Evolutionary conservation across 2,797 vertebrate genomes (phyloP), one percentile per base, ranked within the genome.

Genomic region (Psittacula derbiana): DNA sequence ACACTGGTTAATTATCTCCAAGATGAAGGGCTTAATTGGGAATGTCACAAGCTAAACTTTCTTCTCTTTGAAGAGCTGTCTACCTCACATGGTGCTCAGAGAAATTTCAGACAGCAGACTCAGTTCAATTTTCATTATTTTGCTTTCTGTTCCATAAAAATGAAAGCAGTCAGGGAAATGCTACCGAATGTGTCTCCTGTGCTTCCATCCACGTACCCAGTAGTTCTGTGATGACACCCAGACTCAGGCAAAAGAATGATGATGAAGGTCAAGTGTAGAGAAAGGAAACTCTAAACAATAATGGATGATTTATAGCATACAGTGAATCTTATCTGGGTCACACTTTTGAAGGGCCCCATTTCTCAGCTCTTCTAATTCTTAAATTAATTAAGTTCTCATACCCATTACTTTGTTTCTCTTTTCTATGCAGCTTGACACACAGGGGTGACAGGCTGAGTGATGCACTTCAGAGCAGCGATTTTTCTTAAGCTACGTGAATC

Each of bases 201-300:
- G 86, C 81, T 94, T 95, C 80, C 75, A 96, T 84, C 75, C 85
- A 71, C 73, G 66, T 85, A 62, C 36, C 82, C 43, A 86, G 80
- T 92, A 88, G 90, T 91, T 96, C 86, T 92, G 69, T 90, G 86
- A 93, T 96, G 97, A 96, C 88, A 88, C 47, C 41, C 88, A 58
- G 69, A 76, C 75, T 92, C 84, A 94, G 96, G 64, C 61, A 10
- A 87, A 92, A 96, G 94, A 98, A 92, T 90, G 93, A 96, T 94
- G 95, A 80, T 91, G 85, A 97, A 97, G 97, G 96, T 97, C 97
- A 98, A 96, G 92, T 91, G 65, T 62, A 65, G 41, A 95, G 91
- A 96, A 96, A 95, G 85, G 89, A 97, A 97, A 95, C 88, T 97
- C 85, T 92, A 88, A 97, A 96, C 91, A 90, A 91, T 94, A 97